Conservation (phyloP, 2,888 invertebrate species). For the Ethmia dodecea region DNA sequence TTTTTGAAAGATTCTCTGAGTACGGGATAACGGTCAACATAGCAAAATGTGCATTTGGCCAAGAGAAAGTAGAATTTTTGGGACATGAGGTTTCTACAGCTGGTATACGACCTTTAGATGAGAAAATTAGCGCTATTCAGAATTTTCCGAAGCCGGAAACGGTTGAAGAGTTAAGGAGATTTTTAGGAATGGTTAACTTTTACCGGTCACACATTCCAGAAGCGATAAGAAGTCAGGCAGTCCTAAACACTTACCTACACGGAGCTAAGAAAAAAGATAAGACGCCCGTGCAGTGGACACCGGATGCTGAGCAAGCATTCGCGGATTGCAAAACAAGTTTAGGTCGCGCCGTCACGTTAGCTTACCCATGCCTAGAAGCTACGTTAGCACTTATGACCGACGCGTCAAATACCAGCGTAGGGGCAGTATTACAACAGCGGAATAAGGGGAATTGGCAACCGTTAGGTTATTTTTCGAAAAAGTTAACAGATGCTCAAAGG, state of each 20-base stretch:
- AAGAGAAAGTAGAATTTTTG: neutral
- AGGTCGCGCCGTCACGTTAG: neutral
- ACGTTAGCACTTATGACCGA: neutral
- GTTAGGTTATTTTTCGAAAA: conserved; percentile 13
- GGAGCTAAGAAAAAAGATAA: neutral
- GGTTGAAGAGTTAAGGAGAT: neutral
- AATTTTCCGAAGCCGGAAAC: neutral
- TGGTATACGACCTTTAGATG: neutral
- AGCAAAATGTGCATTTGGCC: neutral
- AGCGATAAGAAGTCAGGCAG: neutral
- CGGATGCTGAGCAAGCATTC: neutral
- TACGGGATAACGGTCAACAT: conserved; percentile 5
- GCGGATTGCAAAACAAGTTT: neutral
- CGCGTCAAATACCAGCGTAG: conserved; percentile 2
- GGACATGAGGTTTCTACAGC: neutral
- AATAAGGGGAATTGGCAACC: conserved; percentile 3
- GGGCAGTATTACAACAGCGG: conserved; percentile 5
- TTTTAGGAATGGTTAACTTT: conserved; percentile 2
- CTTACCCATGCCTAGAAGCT: neutral
- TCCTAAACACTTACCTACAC: neutral
- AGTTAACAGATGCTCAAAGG: conserved; percentile 1
- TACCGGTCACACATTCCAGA: conserved; percentile 1
- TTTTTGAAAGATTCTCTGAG: conserved; percentile 3
- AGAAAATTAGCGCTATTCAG: neutral
- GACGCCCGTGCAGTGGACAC: neutral